Percentiles rank a stretch among this genome's conserved stretches.
phyloP scores from a whole-genome alignment of 2,888 invertebrate species.

The Ochropleura leucogaster region DNA sequence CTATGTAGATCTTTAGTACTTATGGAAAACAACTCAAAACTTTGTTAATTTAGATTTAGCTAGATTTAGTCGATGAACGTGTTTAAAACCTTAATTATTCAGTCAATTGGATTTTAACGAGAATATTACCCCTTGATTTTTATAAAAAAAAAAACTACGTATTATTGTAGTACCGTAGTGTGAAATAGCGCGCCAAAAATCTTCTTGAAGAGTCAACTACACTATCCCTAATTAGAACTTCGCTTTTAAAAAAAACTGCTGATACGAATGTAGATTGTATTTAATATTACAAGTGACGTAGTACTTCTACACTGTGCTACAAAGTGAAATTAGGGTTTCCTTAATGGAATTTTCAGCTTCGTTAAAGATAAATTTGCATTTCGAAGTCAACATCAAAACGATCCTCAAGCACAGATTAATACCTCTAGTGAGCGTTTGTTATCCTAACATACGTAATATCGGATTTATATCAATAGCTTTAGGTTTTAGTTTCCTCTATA shows the following conservation, averaged over 20 bases:
- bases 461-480: background rate
- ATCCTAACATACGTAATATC: constrained; percentile 5
- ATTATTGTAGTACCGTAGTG: background rate
- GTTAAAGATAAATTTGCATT: constrained; percentile 76
- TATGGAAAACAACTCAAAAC: background rate
- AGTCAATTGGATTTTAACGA: background rate
- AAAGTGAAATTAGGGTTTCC: constrained; percentile 76
- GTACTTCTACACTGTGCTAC: constrained; percentile 69
- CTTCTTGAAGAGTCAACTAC: background rate
- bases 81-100: background rate
- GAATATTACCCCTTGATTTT: background rate
- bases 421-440: constrained; percentile 15
- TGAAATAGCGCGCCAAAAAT: background rate
- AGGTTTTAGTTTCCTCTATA: background rate
- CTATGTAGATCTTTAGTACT: background rate
- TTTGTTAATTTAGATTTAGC: background rate
- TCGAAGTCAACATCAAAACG: constrained; percentile 55
- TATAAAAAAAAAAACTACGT: background rate
- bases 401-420: too few relatives aligned
- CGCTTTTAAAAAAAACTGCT: background rate
- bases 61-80: background rate
- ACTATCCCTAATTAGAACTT: background rate
- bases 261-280: constrained; percentile 9
- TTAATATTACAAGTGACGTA: constrained; percentile 36
- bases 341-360: constrained; percentile 78